Base-by-base conservation (phyloP, 2,888 invertebrate species). In the Stenotaenia linearis region DNA sequence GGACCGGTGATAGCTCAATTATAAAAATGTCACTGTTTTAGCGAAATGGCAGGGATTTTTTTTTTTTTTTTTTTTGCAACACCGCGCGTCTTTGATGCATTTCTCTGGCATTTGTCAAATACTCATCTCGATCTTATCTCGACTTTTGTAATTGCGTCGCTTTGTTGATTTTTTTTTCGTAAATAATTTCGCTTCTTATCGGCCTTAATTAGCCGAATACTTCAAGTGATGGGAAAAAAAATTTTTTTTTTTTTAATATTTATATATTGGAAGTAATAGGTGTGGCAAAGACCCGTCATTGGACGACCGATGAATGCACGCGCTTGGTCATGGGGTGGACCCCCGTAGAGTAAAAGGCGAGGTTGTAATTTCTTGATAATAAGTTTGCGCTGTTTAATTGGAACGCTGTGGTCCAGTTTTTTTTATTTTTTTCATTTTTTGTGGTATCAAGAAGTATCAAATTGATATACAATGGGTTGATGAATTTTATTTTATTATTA, bases 311-410 rank as follows among this genome's bases (percentile, higher is more conserved):
- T 28, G 69, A 69, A 69, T 69, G 69, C 69, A 69, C 69, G 69
- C 69, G 69, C 28, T 69, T 69, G 69, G 69, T 28, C 69, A 50
- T 50, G 50, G 50, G 45, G 50, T 50, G 50, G 50, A 50, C 69
- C 28, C 69, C 69, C 25, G 69, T 28, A 28, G 69, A 69, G 69
- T 28, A n/a, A 69, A 69, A 69, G 69, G 69, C 69, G 69, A 69
- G 69, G 69, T 69, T 69, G 69, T 69, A 69, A 69, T 69, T 69
- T 69, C 69, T 69, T 25, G 69, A 69, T 69, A 69, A 69, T 69
- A 69, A 69, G 69, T 69, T 69, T 69, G 28, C 69, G 69, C 69
- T 6, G 25, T 69, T 69, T 69, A 69, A 69, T 69, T 69, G 28
- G 25, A 69, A 69, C 25, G 69, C 28, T 69, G 23, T 69, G 69